Evolutionary conservation across 2,113 vertebrate species (phyloP).

Genomic region (Tetrao urogallus): DNA sequence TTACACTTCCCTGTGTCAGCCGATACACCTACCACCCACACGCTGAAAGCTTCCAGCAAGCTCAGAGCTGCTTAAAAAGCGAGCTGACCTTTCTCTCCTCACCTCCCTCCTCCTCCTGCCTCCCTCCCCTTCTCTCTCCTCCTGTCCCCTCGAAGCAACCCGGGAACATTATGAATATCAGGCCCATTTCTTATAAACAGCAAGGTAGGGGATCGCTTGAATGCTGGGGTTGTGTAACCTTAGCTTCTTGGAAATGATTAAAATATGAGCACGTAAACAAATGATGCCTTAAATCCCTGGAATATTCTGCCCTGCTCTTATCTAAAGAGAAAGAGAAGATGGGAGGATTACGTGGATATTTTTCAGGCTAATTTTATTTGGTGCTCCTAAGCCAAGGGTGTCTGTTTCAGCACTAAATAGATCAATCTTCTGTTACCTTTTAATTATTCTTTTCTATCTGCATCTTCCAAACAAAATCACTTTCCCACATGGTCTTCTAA

Average conservation of each 20-base stretch:
- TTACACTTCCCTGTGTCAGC: constrained; percentile 81
- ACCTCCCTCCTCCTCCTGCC: constrained; percentile 25
- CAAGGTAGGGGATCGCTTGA: constrained; percentile 58
- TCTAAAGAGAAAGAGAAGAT: constrained; percentile 62
- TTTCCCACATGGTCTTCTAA: not conserved
- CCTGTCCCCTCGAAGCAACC: constrained; percentile 42
- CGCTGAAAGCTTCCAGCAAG: constrained; percentile 73
- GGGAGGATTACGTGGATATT: constrained; percentile 56
- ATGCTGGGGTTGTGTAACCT: constrained; percentile 38
- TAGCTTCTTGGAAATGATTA: constrained; percentile 69
- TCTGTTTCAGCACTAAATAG: constrained; percentile 22
- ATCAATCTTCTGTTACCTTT: not conserved
- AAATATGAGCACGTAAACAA: constrained; percentile 71
- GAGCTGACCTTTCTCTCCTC: constrained; percentile 72
- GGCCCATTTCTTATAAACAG: constrained; percentile 65
- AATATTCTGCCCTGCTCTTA: constrained; percentile 32
- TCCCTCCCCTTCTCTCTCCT: constrained; percentile 25
- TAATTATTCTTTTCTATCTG: constrained; percentile 29
- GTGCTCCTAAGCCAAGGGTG: not conserved
- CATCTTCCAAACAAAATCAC: constrained; percentile 3
- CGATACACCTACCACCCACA: constrained; percentile 82
- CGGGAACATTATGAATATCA: constrained; percentile 5
- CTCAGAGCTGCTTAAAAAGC: constrained; percentile 72
- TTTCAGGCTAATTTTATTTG: constrained; percentile 58
- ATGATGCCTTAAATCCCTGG: constrained; percentile 40